Base-by-base conservation (phyloP, 2,888 invertebrate genomes). In the Acanthopleura granulata region DNA sequence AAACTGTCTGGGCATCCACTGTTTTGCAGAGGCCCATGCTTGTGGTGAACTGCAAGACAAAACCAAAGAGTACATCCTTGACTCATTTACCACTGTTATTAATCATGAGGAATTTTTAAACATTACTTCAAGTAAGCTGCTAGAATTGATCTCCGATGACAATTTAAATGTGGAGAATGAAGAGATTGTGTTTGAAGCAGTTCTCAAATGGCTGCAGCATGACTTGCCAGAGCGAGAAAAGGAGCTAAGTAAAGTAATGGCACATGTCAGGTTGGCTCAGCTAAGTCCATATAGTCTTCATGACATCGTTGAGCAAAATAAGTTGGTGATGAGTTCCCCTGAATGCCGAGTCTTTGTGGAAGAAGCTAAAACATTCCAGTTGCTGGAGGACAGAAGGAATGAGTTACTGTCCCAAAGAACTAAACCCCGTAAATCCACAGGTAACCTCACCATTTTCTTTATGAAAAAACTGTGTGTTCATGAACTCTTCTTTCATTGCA, bases 1-100 rank as follows among this genome's bases (percentile, higher is more conserved):
- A 15, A 92, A 92, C 83, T 92, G 92, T 81, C 84, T 92, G 29
- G 92, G 92, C 9, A 91, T 92, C 72, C 92, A 92, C 85, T 91
- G 91, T 78, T 91, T 92, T 82, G 91, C 92, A 29, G 91, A 92
- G 77, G 86, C 91, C 25, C 92, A 92, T 83, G 89, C 91, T 49
- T 92, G 92, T 80, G 85, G 83, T 22, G 90, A 90, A 57, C 87
- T 92, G n/a, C 90, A 90, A 77, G 84, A 88, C 18, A 90, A 89
- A 79, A 91, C 92, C 4, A 90, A 91, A 78, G 84, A 87, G 69
- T 91, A 88, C 79, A 90, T 91, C 25, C 84, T 92, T 22, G 79
- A 82, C 29, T 79, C 85, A 74, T 89, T 88, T 76, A 75, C 81
- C 40, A 83, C 84, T 4, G 79, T 89, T 15, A 80, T 78, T 0